A percentile compares a stretch with the other conserved stretches of the same genome.
These are phyloP conservation scores for Aphodius sticticus DNA, from an alignment of 2,888 invertebrate species.

Conservation along the genomic window DNA sequence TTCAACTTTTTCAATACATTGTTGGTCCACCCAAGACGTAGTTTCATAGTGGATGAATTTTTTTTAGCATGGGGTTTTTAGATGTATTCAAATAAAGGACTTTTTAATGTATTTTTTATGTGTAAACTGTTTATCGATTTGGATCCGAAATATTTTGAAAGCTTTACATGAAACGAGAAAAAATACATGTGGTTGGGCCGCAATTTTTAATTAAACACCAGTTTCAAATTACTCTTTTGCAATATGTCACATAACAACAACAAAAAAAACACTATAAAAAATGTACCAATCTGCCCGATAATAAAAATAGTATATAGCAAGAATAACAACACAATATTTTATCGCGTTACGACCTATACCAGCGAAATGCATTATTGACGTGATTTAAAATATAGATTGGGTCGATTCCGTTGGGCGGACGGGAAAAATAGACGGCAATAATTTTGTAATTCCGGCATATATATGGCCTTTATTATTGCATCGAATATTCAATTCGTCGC, in stretches of 20 bases:
- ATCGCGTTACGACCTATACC: not conserved
- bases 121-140: no score
- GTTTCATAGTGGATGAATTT: no score
- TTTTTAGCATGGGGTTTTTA: no score
- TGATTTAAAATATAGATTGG: not conserved
- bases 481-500: constrained; percentile 21
- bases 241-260: not conserved
- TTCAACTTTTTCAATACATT: no score
- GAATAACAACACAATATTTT: not conserved
- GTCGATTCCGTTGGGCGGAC: not conserved
- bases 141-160: no score
- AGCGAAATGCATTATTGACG: not conserved
- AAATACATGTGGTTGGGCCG: no score
- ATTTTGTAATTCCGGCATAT: constrained; percentile 4
- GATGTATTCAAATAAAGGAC: no score
- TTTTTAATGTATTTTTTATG: no score
- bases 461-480: not conserved
- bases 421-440: not conserved
- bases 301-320: not conserved
- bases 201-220: no score
- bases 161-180: no score
- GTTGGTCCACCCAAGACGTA: no score
- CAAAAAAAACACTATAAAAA: not conserved
- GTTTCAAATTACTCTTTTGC: not conserved
- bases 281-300: not conserved